Base-by-base conservation (phyloP, 2,888 invertebrate genomes). In the Drosophila koepferae region DNA sequence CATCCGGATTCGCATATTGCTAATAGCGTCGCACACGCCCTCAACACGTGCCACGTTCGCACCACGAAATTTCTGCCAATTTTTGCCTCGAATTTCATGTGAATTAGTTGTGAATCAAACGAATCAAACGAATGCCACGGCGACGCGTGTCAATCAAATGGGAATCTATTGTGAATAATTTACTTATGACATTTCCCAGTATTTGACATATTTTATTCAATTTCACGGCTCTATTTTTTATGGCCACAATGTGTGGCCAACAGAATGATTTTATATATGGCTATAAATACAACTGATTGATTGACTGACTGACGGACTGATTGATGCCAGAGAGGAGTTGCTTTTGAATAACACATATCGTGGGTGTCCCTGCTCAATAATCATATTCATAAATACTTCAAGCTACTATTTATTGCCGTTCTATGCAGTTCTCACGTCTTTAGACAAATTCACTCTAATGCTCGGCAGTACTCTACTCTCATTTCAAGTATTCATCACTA, bases 121-220 rank as follows among this genome's bases (percentile, higher is more conserved):
- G 73, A 79, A 74, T 80, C 63, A 69, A 86, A 69, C 68, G 80
- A 78, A 78, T 81, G 74, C 74, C 72, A 81, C 62, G 59, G 67
- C 78, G 81, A 80, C 89, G 85, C 89, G 85, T 89, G 87, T 86
- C 85, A 86, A 86, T 86, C 85, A 86, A 86, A 66, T 43, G 56
- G 20, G 60, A 82, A 83, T 86, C 86, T 76, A 86, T 86, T 80
- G 81, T 88, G 86, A 78, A 84, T 84, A 88, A 88, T 88, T 84
- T 86, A 86, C 83, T 86, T 86, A 86, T 88, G 83, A 80, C 86
- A 38, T 85, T 77, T 54, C n/a, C 20, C 14, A 53, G 48, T 38
- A 14, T 63, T 70, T 79, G 82, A 78, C 80, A 75, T 76, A 60
- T 83, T 83, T 83, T 74, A 74, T 78, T 86, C 61, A 77, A 78